Base-by-base conservation (phyloP, 2,888 invertebrate genomes). In the Alitta virens region DNA sequence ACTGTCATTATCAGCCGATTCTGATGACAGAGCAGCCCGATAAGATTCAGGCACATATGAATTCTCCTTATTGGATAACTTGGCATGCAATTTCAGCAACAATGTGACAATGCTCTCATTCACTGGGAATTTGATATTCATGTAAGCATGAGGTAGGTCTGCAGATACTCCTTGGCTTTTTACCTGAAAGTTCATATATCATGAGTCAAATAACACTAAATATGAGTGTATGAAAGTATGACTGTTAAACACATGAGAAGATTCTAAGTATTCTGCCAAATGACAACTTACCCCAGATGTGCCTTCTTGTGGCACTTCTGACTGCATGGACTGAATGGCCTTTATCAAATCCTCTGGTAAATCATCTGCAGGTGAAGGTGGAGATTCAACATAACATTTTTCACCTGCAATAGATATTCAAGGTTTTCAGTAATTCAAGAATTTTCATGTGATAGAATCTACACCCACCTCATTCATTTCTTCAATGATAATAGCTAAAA, bases 41-140 rank as follows among this genome's bases (percentile, higher is more conserved):
- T 26, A 26, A 14, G 18, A 43, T 24, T 46, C 56, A 16, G 56
- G 46, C 9, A 46, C 23, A 24, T 56, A 43, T 3, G 46, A 38
- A 33, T 38, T 92, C 9, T 91, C 87, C 66, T 77, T 78, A 0
- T 91, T 92, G 0, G 91, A 90, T 46, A 96, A 84, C 78, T 94
- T 93, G 1, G 92, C 91, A 82, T 97, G 95, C 16, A 95, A 85
- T 79, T 92, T 94, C 58, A 96, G 84, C 50, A 97, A 84, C 56
- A 96, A 83, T 0, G 94, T 93, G 71, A 97, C 88, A 67, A 97
- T 91, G 65, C 93, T 95, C 81, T 83, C 83, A 57, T 79, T 78
- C 1, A 82, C 46, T 3, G 25, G 42, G 9, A 60, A 43, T 1
- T 38, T 33, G 18, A 43, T 23, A 25, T 52, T 43, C 3, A 21